Percentiles rank a stretch among this genome's conserved stretches.
phyloP scores from a whole-genome alignment of 2,797 vertebrate genomes.

The Cirrhinus molitorella region DNA sequence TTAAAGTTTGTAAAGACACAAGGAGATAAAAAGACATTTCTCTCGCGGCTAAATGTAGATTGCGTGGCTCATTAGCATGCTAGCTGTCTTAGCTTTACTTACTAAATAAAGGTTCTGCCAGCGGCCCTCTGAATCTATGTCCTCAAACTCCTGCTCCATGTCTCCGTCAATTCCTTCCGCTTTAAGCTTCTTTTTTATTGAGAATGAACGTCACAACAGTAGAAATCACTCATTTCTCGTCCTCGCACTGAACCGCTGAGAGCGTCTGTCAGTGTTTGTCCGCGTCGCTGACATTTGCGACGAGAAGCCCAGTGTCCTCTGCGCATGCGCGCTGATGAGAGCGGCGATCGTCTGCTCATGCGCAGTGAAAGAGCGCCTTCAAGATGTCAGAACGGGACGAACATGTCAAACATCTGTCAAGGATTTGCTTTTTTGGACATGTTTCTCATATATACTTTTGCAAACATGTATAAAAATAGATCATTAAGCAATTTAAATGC shows the following conservation, averaged over 20 bases:
- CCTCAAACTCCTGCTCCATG: constrained; percentile 89
- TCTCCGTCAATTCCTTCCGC: constrained; percentile 43
- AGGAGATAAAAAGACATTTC: background rate
- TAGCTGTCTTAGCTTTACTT: constrained; percentile 65
- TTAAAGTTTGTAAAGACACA: background rate
- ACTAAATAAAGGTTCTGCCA: constrained; percentile 92
- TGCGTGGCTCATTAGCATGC: constrained; percentile 34
- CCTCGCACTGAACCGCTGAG: constrained; percentile 6
- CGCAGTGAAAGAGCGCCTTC: constrained; percentile 23
- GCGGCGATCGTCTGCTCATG: constrained; percentile 40
- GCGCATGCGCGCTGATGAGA: constrained; percentile 2
- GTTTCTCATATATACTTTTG: no score
- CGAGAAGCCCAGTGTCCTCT: background rate
- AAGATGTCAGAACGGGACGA: background rate
- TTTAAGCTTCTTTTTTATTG: constrained; percentile 25
- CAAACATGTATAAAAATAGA: no score
- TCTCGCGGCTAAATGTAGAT: constrained; percentile 7
- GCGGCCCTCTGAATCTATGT: constrained; percentile 87
- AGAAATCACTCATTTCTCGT: constrained; percentile 38
- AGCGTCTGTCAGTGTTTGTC: constrained; percentile 41
- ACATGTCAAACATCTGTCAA: background rate
- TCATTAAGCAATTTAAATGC: no score
- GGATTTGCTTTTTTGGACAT: background rate
- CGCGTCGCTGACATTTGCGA: constrained; percentile 51
- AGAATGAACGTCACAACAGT: constrained; percentile 12